Percentiles rank a stretch among this genome's conserved stretches.
Conservation (phyloP, 2,888 invertebrate species). For the Rhabditoides inermis region DNA sequence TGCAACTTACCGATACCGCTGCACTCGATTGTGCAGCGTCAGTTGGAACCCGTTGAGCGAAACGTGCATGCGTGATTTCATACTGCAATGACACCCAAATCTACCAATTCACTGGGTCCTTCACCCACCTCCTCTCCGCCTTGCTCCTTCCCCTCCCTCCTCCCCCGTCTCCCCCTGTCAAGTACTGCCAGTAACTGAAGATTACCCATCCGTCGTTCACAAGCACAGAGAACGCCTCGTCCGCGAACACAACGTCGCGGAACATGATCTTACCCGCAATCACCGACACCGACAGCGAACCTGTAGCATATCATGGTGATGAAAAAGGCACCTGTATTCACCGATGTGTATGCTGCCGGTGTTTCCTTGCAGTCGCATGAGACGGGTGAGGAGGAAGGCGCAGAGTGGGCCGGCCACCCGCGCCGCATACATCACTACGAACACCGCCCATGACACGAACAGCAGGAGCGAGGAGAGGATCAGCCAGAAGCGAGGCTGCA, state of each 20-base stretch:
- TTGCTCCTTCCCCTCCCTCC: too few relatives aligned
- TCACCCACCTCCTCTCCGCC: too few relatives aligned
- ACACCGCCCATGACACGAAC: slow-evolving; percentile 34
- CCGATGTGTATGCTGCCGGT: slow-evolving; percentile 58
- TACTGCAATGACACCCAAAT: slow-evolving; percentile 51
- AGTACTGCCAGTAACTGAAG: slow-evolving; percentile 95
- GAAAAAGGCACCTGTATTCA: too few relatives aligned
- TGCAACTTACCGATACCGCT: slow-evolving; percentile 26
- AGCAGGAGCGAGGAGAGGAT: slow-evolving; percentile 21
- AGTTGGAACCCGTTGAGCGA: slow-evolving; percentile 79
- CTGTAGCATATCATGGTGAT: too few relatives aligned
- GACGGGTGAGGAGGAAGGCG: slow-evolving; percentile 32
- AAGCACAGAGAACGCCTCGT: slow-evolving; percentile 81
- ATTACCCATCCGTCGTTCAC: slow-evolving; percentile 93
- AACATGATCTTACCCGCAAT: slow-evolving; percentile 97
- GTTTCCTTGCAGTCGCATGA: slow-evolving; percentile 23
- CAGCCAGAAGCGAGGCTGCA: slow-evolving; percentile 14
- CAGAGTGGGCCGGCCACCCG: slow-evolving; percentile 31
- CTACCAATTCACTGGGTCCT: too few relatives aligned
- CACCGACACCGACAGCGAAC: slow-evolving; percentile 88
- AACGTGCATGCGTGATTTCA: slow-evolving; percentile 62
- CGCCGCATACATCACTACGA: slow-evolving; percentile 37
- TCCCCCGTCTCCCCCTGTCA: too few relatives aligned
- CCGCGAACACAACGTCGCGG: slow-evolving; percentile 80
- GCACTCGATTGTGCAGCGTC: slow-evolving; percentile 56